Base-by-base conservation (phyloP, 1,140 invertebrate species). In the Dendroctonus valens region DNA sequence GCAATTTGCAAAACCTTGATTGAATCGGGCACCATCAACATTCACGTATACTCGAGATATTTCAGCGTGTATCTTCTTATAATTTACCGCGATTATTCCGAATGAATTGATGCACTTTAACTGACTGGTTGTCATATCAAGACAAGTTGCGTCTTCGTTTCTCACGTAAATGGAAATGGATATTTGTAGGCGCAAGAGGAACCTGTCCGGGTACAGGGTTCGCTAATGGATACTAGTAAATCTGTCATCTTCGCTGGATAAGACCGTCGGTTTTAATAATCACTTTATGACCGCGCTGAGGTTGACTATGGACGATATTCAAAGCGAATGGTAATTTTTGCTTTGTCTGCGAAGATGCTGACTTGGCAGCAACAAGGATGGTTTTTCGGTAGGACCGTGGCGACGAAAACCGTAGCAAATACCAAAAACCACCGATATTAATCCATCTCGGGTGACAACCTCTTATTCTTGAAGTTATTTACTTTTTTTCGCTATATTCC, bases 211-310 rank as follows among this genome's bases (percentile, higher is more conserved):
- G 12, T 54, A 54, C 41, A 54, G 41, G 51, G 26, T 44, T 63
- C 51, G 60, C 60, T 63, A 63, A 63, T 63, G 60, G 60, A 63
- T 26, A 44, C 51, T 63, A 65, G 54, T 65, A 65, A 65, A 65
- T 65, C 64, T 65, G 64, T 65, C 64, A 51, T 51, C 50, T 65
- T 59, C 46, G 46, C 52, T 59, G 42, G 54, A 59, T 65, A 65
- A 42, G 64, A 62, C 41, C 49, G 53, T 57, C 39, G 53, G 14
- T 55, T 48, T 57, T 41, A 57, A 49, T 57, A 41, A 49, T 55
- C 52, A 49, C 46, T 64, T 55, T 57, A 55, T 64, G 41, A 41
- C 15, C 50, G 8, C 5, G 15, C 15, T n/a, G 7, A 52, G 50
- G 11, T 52, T 52, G 11, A 11, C 12, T 46, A 46, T 46, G 42